Evolutionary conservation across 2,888 invertebrate species (phyloP), one percentile per base, ranked within the genome.

Genomic region (Lasioglossum morio): DNA sequence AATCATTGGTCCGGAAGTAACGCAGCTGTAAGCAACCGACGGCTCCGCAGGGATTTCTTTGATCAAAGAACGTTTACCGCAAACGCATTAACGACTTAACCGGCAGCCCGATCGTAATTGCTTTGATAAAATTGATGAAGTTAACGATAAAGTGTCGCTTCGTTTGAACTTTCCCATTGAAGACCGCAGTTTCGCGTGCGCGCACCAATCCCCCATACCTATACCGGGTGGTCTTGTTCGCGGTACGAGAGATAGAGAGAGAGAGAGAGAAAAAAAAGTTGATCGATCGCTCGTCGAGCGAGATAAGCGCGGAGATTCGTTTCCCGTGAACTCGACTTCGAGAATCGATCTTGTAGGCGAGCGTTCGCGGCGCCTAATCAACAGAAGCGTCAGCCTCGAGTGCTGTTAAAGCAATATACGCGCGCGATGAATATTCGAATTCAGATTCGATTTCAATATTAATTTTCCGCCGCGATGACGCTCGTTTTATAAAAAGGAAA

Each of bases 101-200:
- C 53, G 75, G 74, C 73, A 27, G 40, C 43, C 10, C 57, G 30
- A 53, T 46, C 74, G 34, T 40, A 23, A 43, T 46, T 79, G 30
- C 37, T 79, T 23, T 72, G n/a, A 48, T 34, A 40, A 48, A 46
- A 19, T 69, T 72, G 34, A 37, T 46, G 27, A 19, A 66, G 69
- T 81, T 82, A 23, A 37, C 66, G 66, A 66, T 66, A 66, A 66
- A 66, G 66, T 34, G 66, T 10, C 66, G 66, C 66, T 37, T 66
- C 66, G 66, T 66, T 66, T 34, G 34, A 30, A 69, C 34, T 69
- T 69, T 37, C 37, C 37, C 69, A 69, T 69, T 23, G 69, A 23
- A 37, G 10, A 69, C 34, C 34, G 23, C 4, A 23, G 37, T 69
- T 69, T 69, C 69, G 37, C 23, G 69, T 23, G 16, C 30, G 69